Evolutionary conservation across 2,888 invertebrate genomes (phyloP), one percentile per base, ranked within the genome.

Genomic region (Conchocele bisecta): DNA sequence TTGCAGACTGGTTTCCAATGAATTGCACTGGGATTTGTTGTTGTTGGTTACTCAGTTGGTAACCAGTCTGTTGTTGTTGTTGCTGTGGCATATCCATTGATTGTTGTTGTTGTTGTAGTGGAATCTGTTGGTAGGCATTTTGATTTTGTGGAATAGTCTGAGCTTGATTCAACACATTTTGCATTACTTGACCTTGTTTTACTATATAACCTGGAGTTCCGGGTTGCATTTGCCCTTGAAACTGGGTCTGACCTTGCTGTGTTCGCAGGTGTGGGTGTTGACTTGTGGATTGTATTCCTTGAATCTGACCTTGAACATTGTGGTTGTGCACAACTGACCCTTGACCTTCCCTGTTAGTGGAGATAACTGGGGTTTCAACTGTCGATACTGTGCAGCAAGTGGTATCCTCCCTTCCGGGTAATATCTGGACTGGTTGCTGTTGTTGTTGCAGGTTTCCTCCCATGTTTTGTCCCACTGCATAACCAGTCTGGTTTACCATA

Each of bases 321-420:
- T 54, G 42, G 35, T 20, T 31, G 13, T 51, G 51, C 6, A 35
- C 51, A 22, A 51, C 22, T 7, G 51, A 31, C 5, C 31, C 51
- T n/a, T 20, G 20, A 13, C 63, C 61, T 17, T 75, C 78, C n/a
- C 75, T 80, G n/a, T n/a, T n/a, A 9, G 83, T 81, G 9, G 83
- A 83, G n/a, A 82, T 61, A 15, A 86, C 79, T 13, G 86, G 83
- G 11, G 79, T 78, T 35, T 70, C 77, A 3, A 76, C 67, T 33
- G 84, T 50, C 26, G 82, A 82, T 6, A 84, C 83, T 44, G n/a
- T n/a, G n/a, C n/a, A n/a, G n/a, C n/a, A n/a, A n/a, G n/a, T n/a
- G n/a, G n/a, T n/a, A n/a, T n/a, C n/a, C n/a, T n/a, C n/a, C n/a
- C n/a, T n/a, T n/a, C n/a, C n/a, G n/a, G n/a, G n/a, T n/a, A n/a